Evolutionary conservation across 2,888 invertebrate genomes (phyloP).

Genomic region (Melitaea athalia): DNA sequence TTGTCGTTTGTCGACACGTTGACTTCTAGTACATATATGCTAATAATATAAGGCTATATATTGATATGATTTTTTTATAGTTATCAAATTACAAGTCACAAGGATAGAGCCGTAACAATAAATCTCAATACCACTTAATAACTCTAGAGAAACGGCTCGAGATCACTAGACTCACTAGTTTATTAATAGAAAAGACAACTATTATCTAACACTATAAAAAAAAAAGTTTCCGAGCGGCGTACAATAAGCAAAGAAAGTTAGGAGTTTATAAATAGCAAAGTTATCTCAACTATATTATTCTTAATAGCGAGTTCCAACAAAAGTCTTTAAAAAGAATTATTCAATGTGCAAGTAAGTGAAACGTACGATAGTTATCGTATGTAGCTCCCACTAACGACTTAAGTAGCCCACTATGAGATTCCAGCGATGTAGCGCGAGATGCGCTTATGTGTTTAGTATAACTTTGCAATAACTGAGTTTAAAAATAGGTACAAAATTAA

Average conservation of each 20-base stretch:
- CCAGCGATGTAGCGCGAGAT: not conserved
- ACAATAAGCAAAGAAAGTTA: constrained; percentile 7
- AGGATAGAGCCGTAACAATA: no score
- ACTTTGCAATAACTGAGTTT: constrained; percentile 1
- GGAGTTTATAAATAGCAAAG: constrained; percentile 24
- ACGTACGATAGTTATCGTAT: constrained; percentile 10
- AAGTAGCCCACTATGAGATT: not conserved
- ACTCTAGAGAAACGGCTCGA: no score
- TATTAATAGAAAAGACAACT: not conserved
- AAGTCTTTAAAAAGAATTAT: constrained; percentile 17
- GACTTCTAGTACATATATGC: no score
- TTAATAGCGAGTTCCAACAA: constrained; percentile 21
- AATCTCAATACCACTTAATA: no score
- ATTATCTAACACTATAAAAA: not conserved
- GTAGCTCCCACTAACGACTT: constrained; percentile 2
- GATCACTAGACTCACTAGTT: no score
- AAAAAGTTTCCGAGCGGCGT: not conserved
- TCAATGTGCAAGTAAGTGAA: constrained; percentile 15
- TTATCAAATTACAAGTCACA: no score
- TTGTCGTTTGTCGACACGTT: no score
- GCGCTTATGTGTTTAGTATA: not conserved
- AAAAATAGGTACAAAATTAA: constrained; percentile 1
- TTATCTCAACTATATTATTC: constrained; percentile 10
- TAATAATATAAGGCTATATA: no score
- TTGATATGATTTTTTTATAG: no score